A percentile compares a stretch with the other conserved stretches of the same genome.
Evolutionary conservation across 2,888 invertebrate species (phyloP).

Genomic region (Thecophora atra): DNA sequence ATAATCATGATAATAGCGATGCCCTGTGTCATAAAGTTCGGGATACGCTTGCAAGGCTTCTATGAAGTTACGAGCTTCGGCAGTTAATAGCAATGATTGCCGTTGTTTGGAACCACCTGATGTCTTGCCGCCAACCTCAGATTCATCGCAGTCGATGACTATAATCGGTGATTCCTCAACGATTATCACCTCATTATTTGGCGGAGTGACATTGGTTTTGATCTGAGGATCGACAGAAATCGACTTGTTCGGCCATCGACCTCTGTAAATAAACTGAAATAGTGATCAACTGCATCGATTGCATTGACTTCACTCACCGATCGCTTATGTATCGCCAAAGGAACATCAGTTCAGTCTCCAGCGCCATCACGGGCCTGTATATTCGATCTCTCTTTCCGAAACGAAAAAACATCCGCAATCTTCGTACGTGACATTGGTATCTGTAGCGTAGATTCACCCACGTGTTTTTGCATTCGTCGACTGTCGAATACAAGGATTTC

Average conservation of each 20-base stretch:
- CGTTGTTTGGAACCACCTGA: background rate
- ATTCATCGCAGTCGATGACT: constrained; percentile 53
- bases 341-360: constrained; percentile 57
- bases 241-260: constrained; percentile 21
- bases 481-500: constrained; percentile 37
- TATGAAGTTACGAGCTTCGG: constrained; percentile 45
- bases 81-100: background rate
- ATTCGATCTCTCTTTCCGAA: constrained; percentile 33
- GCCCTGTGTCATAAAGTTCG: constrained; percentile 51
- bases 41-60: constrained; percentile 51
- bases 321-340: constrained; percentile 53
- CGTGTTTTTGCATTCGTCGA: constrained; percentile 47
- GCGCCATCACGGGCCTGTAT: constrained; percentile 51
- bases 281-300: background rate
- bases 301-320: constrained; percentile 36
- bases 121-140: constrained; percentile 14
- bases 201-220: background rate
- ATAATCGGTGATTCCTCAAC: constrained; percentile 41
- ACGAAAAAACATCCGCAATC: constrained; percentile 47
- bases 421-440: constrained; percentile 54
- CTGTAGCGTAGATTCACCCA: constrained; percentile 56
- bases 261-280: constrained; percentile 31
- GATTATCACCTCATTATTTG: constrained; percentile 43
- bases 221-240: background rate
- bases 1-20: constrained; percentile 46